phyloP scores from a whole-genome alignment of 2,113 vertebrate genomes.

The Herpetotheres cachinnans region DNA sequence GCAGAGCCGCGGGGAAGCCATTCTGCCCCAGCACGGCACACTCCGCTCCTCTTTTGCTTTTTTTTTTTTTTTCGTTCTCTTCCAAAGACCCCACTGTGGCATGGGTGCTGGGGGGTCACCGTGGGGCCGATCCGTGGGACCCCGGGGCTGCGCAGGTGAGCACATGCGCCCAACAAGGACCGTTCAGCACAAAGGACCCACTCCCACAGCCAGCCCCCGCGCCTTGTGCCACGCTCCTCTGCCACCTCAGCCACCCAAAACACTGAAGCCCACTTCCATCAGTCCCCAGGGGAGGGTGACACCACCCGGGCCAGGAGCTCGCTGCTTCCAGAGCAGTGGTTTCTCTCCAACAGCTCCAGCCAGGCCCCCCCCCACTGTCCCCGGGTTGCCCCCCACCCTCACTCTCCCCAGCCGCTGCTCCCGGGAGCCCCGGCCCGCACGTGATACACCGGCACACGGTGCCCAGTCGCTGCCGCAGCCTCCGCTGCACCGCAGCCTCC shows the following conservation, averaged over 20 bases:
- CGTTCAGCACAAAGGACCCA: fast-evolving
- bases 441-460: background rate
- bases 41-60: background rate
- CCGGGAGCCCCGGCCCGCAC: background rate
- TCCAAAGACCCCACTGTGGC: background rate
- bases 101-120: fast-evolving
- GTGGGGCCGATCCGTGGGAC: fast-evolving
- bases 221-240: fast-evolving
- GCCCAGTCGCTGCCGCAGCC: background rate
- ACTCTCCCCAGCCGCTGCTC: background rate
- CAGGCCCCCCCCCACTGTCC: too few relatives aligned
- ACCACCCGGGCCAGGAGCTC: fast-evolving
- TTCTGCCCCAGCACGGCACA: background rate
- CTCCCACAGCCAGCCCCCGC: fast-evolving
- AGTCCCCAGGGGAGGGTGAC: background rate
- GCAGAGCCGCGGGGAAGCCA: too few relatives aligned
- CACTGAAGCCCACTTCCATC: fast-evolving
- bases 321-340: fast-evolving
- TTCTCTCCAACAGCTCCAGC: background rate
- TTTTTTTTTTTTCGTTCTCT: background rate
- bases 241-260: background rate
- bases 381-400: background rate
- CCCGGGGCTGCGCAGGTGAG: fast-evolving
- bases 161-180: fast-evolving
- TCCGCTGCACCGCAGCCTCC: background rate